Evolutionary conservation across 1,140 invertebrate species (phyloP), one percentile per base, ranked within the genome.

Genomic region (Teleopsis dalmanni): DNA sequence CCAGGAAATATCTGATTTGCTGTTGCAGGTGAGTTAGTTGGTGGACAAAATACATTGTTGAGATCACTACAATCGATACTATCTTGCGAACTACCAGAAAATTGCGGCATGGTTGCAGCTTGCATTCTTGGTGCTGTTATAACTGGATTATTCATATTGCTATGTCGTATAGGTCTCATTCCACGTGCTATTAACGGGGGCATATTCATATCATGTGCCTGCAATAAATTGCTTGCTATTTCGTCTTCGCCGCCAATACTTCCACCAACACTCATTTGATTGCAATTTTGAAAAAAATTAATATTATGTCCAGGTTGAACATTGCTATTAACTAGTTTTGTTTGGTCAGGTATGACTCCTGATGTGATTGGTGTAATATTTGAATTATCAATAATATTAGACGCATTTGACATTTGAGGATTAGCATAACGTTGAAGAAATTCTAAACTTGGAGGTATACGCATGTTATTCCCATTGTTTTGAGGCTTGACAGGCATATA

Each of bases 401-500:
- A 3, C 88, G 88, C 86, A 65, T 88, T 74, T 31, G 50, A 37
- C 23, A 65, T 55, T 40, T 67, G 61, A 0, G 87, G 85, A 67
- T 87, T 89, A 9, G 88, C 83, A 60, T 88, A 92, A 42, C 90
- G 78, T 59, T 91, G 91, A 50, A 96, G 76, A 72, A 95, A 95
- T 51, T 96, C 92, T 40, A 96, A 74, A 65, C 89, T 92, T 6
- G 91, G 91, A 2, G 88, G 88, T n/a, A 84, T 84, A 43, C 87
- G 76, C 77, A 42, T 77, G 71, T 33, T 78, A 75, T 55, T 81
- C 76, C 27, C 81, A 75, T 27, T 76, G 73, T 54, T 84, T 60
- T 89, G 88, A 10, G 88, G 84, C 72, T 90, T 79, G 29, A 91
- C 90, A 21, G 94, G 94, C 64, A 97, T 81, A 77, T 98, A 98